These are phyloP conservation scores for Physeter macrocephalus DNA, from an alignment of 2,113 vertebrate species.

Conservation along the genomic window DNA sequence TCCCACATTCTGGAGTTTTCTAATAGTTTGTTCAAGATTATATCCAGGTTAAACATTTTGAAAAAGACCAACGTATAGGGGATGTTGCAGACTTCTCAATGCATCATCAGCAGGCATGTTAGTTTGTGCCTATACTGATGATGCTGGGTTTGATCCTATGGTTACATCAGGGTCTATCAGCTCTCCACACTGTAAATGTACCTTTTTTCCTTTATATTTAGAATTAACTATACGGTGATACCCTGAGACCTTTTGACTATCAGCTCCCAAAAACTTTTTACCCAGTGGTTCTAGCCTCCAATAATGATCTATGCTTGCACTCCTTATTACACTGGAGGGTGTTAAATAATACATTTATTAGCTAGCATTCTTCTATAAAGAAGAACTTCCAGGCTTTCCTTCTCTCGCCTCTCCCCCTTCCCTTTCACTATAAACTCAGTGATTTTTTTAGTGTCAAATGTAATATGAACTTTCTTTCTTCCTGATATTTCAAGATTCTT, in stretches of 20 bases:
- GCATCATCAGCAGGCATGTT: neutral
- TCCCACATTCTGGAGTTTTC: neutral
- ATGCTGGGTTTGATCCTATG: neutral
- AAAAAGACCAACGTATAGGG: neutral
- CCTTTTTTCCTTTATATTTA: neutral
- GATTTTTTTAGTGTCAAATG: neutral
- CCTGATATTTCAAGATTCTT: neutral
- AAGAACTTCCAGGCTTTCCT: neutral
- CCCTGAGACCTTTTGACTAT: neutral
- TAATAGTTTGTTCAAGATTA: neutral
- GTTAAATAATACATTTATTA: neutral
- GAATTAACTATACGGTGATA: neutral
- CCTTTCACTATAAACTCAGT: neutral
- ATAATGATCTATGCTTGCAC: neutral
- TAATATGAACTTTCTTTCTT: neutral
- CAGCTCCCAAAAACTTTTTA: neutral
- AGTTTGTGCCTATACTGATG: neutral
- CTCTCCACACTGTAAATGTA: neutral
- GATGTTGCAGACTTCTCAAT: neutral
- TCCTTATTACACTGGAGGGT: neutral
- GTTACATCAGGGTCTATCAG: neutral
- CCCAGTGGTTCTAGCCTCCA: neutral
- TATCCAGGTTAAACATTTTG: neutral
- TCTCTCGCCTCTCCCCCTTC: neutral
- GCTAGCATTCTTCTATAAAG: neutral